Base-by-base conservation (phyloP, 2,888 invertebrate species). In the Arge pagana region DNA sequence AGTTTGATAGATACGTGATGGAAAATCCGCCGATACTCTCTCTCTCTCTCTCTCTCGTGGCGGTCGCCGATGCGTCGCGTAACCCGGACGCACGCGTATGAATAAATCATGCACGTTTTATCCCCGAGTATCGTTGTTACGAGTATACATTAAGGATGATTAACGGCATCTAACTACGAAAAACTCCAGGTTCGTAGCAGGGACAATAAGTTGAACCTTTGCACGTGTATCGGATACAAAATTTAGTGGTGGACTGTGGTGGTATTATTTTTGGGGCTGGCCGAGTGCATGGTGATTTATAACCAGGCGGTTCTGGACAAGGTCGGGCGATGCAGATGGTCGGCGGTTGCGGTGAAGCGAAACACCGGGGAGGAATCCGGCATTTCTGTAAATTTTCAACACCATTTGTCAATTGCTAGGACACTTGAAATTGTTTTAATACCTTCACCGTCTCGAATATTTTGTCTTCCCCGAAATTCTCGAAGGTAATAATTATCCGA, bases 131-230 rank as follows among this genome's bases (percentile, higher is more conserved):
- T n/a, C n/a, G n/a, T n/a, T n/a, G n/a, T n/a, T n/a, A n/a, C n/a
- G n/a, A n/a, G n/a, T n/a, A n/a, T n/a, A n/a, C n/a, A n/a, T n/a
- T n/a, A n/a, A n/a, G n/a, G n/a, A n/a, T n/a, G n/a, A n/a, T n/a
- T n/a, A n/a, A n/a, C n/a, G n/a, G n/a, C n/a, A n/a, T n/a, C n/a
- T n/a, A n/a, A n/a, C n/a, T n/a, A n/a, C n/a, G n/a, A n/a, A n/a
- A n/a, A n/a, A 55, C 41, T 35, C 57, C 56, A 1, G 62, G 48
- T 7, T 55, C 54, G 41, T 68, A 66, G 33, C 61, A 63, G 24
- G 68, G 65, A 19, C 58, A 60, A 36, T 62, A 68, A 4, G 59
- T 65, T 3, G 60, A 50, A 13, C 61, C 58, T 16, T 61, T 55
- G 33, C 66, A 62, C 21, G 62, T 61, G 36, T 52, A 54, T 49